Percentiles rank a stretch among this genome's conserved stretches.
Conservation (phyloP, 2,113 vertebrate species). For the Cathartes aura region DNA sequence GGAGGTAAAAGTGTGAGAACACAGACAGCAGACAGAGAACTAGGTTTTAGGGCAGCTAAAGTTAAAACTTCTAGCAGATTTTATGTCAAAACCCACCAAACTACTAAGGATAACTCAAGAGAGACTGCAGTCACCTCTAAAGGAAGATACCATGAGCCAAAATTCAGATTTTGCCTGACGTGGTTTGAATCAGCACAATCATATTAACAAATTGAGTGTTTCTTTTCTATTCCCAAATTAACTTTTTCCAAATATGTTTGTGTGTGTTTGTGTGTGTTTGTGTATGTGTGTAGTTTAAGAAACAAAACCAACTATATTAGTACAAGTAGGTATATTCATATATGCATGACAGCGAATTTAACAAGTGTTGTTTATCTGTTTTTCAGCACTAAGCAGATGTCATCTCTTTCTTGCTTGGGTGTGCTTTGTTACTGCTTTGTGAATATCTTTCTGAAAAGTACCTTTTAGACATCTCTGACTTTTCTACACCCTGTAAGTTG, state of each 20-base stretch:
- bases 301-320: not conserved
- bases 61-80: not conserved
- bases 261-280: not conserved
- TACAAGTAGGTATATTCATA: not conserved
- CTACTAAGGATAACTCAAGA: not conserved
- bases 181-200: not conserved
- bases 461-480: not conserved
- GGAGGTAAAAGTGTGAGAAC: not conserved
- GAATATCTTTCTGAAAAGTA: not conserved
- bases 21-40: not conserved
- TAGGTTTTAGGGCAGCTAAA: not conserved
- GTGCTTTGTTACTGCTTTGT: not conserved
- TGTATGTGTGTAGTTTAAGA: not conserved
- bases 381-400: not conserved
- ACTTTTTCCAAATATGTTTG: not conserved
- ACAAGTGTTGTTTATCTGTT: not conserved
- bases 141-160: not conserved
- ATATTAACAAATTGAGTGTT: not conserved
- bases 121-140: not conserved
- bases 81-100: not conserved
- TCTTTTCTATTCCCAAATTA: not conserved
- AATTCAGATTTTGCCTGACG: not conserved
- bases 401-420: not conserved
- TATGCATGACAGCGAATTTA: not conserved
- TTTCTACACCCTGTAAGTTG: not conserved